These are phyloP conservation scores for Numenius phaeopus DNA, from an alignment of 2,797 vertebrate genomes.

Conservation along the genomic window DNA sequence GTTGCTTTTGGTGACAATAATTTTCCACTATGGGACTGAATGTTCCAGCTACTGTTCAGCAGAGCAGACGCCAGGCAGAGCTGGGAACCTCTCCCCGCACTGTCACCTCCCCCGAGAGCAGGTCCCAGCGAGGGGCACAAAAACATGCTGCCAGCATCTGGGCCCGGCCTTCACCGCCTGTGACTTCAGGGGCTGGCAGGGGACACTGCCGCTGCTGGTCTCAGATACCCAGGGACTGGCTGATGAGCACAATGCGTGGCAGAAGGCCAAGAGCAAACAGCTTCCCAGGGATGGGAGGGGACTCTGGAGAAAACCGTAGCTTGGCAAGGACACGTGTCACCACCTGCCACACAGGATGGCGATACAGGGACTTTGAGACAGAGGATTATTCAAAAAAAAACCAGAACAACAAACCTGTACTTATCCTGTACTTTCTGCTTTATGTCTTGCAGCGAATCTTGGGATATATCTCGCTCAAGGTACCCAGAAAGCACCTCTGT, in stretches of 20 bases:
- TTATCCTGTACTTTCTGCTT: conserved; percentile 99
- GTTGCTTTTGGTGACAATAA: not conserved
- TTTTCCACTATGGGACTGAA: rapidly evolving
- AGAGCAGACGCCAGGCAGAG: not conserved
- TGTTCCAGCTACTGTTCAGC: not conserved
- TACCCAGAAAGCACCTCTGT: conserved; percentile 99
- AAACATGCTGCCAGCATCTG: not conserved
- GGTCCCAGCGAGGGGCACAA: not conserved
- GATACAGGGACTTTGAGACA: not conserved
- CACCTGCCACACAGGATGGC: not conserved
- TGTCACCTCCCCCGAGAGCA: not conserved
- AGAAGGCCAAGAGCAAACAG: not conserved
- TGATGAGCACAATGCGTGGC: not conserved
- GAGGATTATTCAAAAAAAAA: not conserved
- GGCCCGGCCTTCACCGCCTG: rapidly evolving
- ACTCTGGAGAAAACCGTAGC: not conserved
- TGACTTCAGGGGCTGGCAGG: rapidly evolving
- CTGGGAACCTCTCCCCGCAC: not conserved
- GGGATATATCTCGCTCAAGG: conserved; percentile 99
- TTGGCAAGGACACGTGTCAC: not conserved
- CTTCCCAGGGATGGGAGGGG: not conserved
- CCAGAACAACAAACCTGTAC: conserved; percentile 87
- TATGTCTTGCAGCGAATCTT: conserved; percentile 99
- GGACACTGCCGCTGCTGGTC: not conserved
- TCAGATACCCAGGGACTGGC: not conserved